Base-by-base conservation (phyloP, 2,113 vertebrate genomes). In the Zosterops japonicus region DNA sequence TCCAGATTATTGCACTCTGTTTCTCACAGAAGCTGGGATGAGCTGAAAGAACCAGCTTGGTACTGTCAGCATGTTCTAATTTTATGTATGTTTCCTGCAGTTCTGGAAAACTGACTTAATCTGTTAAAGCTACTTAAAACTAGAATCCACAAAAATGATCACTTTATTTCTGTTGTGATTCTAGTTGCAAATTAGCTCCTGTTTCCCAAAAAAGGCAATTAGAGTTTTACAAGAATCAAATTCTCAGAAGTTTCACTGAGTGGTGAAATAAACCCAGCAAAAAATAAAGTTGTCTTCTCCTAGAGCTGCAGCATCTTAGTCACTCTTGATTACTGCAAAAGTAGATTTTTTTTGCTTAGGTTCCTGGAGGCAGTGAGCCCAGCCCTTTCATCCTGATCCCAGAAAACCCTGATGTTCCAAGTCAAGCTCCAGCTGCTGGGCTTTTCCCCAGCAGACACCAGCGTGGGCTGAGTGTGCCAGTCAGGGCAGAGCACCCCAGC, bases 371-470 rank as follows among this genome's bases (percentile, higher is more conserved):
- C 13, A 35, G 18, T 16, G 49, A 33, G 12, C 4, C 41, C 10
- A 6, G 10, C 28, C 19, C 33, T 79, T 42, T 21, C 18, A 11
- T 46, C 7, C 16, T 28, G 21, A 25, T 33, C 8, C 35, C 69
- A n/a, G 33, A 56, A 69, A 19, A 41, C 3, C 31, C 21, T 35
- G 21, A 36, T 53, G 16, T 15, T 75, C 60, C 35, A 47, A 49
- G 14, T 14, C 31, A 55, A 74, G 19, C 5, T 63, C 5, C 35
- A 72, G 19, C 15, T 47, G 25, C 12, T 27, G n/a, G 1, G 0
- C 50, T 60, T 75, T 42, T 14, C 15, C 20, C 29, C 5, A 6
- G 13, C 11, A n/a, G n/a, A 19, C 9, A 21, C 3, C 1, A 0
- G 7, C 1, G 36, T 35, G 24, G 39, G 49, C 31, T 49, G 42